Evolutionary conservation across 2,888 invertebrate species (phyloP).

Genomic region (Chrysolina haemoptera): DNA sequence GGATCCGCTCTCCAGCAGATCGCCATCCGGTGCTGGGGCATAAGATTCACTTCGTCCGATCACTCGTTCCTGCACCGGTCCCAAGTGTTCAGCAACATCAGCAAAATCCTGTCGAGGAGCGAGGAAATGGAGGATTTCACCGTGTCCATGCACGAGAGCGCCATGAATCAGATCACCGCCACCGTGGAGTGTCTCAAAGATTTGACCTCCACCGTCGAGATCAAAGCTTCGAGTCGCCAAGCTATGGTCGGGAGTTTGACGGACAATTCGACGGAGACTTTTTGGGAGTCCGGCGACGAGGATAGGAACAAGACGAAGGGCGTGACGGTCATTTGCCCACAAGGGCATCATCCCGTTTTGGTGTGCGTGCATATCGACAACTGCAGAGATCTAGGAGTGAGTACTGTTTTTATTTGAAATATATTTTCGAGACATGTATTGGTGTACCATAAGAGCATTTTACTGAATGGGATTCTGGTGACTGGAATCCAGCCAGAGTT

Average conservation of each 20-base stretch:
- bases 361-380: conserved; percentile 95
- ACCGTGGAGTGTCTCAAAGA: conserved; percentile 81
- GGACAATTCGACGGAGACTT: conserved; percentile 96
- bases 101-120: conserved; percentile 93
- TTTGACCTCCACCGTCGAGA: conserved; percentile 82
- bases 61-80: conserved; percentile 78
- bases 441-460: too few relatives aligned
- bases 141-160: conserved; percentile 59
- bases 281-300: conserved; percentile 99
- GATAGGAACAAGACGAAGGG: conserved; percentile 94
- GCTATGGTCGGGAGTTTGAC: conserved; percentile 94
- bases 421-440: too few relatives aligned
- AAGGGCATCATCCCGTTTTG: conserved; percentile 79
- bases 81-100: conserved; percentile 92
- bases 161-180: conserved; percentile 68
- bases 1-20: conserved; percentile 92
- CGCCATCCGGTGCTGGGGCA: conserved; percentile 94
- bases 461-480: too few relatives aligned
- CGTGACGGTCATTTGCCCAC: conserved; percentile 79
- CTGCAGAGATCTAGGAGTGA: conserved; percentile 89
- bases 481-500: too few relatives aligned
- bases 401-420: conserved; percentile 55
- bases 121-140: conserved; percentile 83
- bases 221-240: conserved; percentile 92
- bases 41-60: conserved; percentile 90